A percentile compares a stretch with the other conserved stretches of the same genome.
These are phyloP conservation scores for Biston betularia DNA, from an alignment of 2,888 invertebrate genomes.

Conservation along the genomic window DNA sequence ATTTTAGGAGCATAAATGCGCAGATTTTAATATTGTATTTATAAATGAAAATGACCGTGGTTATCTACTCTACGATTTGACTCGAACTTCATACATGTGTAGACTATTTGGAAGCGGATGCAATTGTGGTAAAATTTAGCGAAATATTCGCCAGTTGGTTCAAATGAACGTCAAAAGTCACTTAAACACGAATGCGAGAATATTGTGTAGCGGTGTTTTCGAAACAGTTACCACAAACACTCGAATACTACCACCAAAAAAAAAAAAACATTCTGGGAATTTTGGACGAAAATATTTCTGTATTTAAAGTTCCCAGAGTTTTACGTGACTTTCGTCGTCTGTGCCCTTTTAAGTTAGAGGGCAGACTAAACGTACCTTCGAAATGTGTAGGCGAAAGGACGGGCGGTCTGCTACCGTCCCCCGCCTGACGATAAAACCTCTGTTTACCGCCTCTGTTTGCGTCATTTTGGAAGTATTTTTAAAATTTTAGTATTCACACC, in stretches of 20 bases:
- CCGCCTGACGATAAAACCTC: constrained; percentile 53
- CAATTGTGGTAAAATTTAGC: constrained; percentile 22
- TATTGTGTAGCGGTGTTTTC: constrained; percentile 5
- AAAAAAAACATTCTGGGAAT: constrained; percentile 30
- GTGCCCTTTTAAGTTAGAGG: constrained; percentile 52
- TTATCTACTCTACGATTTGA: constrained; percentile 18
- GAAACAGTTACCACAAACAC: constrained; percentile 2
- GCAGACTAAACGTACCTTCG: constrained; percentile 48
- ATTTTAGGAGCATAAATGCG: neutral
- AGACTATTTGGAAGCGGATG: constrained; percentile 26
- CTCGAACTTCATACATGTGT: constrained; percentile 12
- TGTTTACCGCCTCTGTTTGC: constrained; percentile 57
- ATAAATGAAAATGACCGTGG: constrained; percentile 14
- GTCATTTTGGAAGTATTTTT: constrained; percentile 46
- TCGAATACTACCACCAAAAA: constrained; percentile 22
- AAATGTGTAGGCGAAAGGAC: constrained; percentile 41
- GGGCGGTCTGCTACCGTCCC: constrained; percentile 47
- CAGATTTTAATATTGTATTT: constrained; percentile 1
- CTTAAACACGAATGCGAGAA: constrained; percentile 18
- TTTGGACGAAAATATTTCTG: constrained; percentile 24
- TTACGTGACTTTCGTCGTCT: constrained; percentile 40
- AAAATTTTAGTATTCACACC: constrained; percentile 30
- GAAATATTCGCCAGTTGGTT: neutral
- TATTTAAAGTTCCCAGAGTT: constrained; percentile 34
- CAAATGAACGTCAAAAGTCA: constrained; percentile 9